These are phyloP conservation scores for Menura novaehollandiae DNA, from an alignment of 2,113 vertebrate species.

Conservation along the genomic window DNA sequence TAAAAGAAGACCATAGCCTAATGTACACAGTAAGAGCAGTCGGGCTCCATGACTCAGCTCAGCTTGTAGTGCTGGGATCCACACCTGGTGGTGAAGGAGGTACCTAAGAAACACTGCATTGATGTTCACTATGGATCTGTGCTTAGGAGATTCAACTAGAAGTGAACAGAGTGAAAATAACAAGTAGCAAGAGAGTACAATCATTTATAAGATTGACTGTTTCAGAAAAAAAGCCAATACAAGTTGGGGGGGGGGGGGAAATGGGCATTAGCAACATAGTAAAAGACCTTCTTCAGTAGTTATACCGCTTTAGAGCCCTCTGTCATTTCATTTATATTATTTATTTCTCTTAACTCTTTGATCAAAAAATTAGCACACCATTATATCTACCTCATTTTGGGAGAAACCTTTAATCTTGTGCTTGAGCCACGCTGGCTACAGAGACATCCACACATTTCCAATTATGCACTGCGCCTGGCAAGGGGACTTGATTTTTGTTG, in stretches of 20 bases:
- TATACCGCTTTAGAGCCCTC: background rate
- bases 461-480: background rate
- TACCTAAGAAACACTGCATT: background rate
- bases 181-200: background rate
- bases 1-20: background rate
- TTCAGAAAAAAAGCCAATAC: background rate
- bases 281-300: background rate
- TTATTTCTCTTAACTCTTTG: background rate
- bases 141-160: background rate
- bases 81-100: background rate
- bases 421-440: background rate
- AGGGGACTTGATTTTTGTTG: background rate
- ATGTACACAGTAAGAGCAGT: background rate
- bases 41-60: background rate
- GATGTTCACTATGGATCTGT: background rate
- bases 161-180: background rate
- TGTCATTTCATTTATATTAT: background rate
- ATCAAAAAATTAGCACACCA: background rate
- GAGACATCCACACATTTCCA: background rate
- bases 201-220: background rate
- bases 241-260: fast-evolving
- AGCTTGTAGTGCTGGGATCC: fast-evolving
- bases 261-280: background rate
- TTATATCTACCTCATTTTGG: background rate
- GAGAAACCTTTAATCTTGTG: background rate